phyloP scores from a whole-genome alignment of 2,888 invertebrate genomes.

The Drosophila multiciliata region DNA sequence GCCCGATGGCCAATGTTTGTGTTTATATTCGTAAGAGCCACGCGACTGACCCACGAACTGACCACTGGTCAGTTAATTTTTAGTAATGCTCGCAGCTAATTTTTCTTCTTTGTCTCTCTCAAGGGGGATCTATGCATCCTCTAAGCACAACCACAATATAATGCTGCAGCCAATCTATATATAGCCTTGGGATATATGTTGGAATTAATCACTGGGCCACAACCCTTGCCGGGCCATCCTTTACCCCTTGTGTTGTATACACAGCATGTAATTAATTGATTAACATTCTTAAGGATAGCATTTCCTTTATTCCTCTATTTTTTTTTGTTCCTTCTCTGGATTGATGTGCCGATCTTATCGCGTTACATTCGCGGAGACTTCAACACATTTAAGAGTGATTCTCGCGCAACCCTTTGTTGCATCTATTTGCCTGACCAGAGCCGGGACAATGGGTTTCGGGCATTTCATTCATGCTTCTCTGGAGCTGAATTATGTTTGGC shows the following conservation, averaged over 20 bases:
- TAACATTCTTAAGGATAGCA: slow-evolving; percentile 78
- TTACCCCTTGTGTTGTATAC: slow-evolving; percentile 52
- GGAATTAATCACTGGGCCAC: slow-evolving; percentile 69
- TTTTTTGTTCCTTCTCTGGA: slow-evolving; percentile 25
- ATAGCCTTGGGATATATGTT: slow-evolving; percentile 65
- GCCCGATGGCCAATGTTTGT: slow-evolving; percentile 65
- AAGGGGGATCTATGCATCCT: slow-evolving; percentile 20
- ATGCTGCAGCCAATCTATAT: slow-evolving; percentile 58
- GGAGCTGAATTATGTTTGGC: slow-evolving; percentile 38
- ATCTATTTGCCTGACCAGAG: slow-evolving; percentile 57
- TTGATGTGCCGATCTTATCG: slow-evolving; percentile 76
- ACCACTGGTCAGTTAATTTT: slow-evolving; percentile 70
- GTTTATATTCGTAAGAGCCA: slow-evolving; percentile 74
- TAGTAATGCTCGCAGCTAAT: slow-evolving; percentile 24
- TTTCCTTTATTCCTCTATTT: slow-evolving; percentile 33
- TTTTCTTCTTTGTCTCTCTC: slow-evolving; percentile 5
- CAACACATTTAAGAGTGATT: slow-evolving; percentile 53
- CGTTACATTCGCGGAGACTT: slow-evolving; percentile 68
- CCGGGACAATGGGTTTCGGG: slow-evolving; percentile 54
- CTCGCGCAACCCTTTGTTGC: slow-evolving; percentile 56
- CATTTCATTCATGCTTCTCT: slow-evolving; percentile 54
- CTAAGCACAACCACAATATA: slow-evolving; percentile 38
- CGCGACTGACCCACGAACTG: slow-evolving; percentile 72
- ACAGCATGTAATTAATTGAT: slow-evolving; percentile 83
- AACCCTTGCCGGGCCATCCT: slow-evolving; percentile 65